These are phyloP conservation scores for Chloroclysta siterata DNA, from an alignment of 2,888 invertebrate genomes.

Conservation along the genomic window DNA sequence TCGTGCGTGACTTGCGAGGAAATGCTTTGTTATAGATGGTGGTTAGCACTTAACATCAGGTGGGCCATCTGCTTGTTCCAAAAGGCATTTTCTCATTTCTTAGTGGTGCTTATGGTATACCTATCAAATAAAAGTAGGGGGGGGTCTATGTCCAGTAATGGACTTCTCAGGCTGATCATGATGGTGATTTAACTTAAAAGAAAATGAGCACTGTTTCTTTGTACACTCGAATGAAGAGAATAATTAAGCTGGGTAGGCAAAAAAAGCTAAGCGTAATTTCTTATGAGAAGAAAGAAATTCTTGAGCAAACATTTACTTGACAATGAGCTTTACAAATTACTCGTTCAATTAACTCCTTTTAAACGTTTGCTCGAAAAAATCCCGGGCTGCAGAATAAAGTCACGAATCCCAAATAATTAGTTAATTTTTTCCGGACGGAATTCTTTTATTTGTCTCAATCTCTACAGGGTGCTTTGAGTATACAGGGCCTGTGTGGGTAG, in stretches of 20 bases:
- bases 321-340: conserved; percentile 44
- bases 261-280: conserved; percentile 3
- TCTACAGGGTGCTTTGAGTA: not conserved
- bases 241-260: conserved; percentile 1
- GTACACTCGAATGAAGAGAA: not conserved
- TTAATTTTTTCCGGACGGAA: conserved; percentile 31
- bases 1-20: too few relatives aligned
- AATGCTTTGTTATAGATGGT: too few relatives aligned
- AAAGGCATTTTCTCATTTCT: too few relatives aligned
- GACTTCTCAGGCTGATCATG: too few relatives aligned
- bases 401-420: conserved; percentile 47
- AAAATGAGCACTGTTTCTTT: not conserved
- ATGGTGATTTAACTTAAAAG: too few relatives aligned
- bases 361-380: conserved; percentile 40
- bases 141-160: too few relatives aligned
- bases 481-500: conserved; percentile 15
- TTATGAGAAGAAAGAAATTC: conserved; percentile 19
- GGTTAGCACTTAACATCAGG: too few relatives aligned
- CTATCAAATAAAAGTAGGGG: too few relatives aligned
- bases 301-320: conserved; percentile 28
- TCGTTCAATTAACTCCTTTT: conserved; percentile 50
- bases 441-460: conserved; percentile 14
- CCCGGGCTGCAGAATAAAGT: conserved; percentile 34
- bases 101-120: too few relatives aligned
- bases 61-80: too few relatives aligned